Conservation (phyloP, 2,888 invertebrate species). For the Eubasilissa splendida region DNA sequence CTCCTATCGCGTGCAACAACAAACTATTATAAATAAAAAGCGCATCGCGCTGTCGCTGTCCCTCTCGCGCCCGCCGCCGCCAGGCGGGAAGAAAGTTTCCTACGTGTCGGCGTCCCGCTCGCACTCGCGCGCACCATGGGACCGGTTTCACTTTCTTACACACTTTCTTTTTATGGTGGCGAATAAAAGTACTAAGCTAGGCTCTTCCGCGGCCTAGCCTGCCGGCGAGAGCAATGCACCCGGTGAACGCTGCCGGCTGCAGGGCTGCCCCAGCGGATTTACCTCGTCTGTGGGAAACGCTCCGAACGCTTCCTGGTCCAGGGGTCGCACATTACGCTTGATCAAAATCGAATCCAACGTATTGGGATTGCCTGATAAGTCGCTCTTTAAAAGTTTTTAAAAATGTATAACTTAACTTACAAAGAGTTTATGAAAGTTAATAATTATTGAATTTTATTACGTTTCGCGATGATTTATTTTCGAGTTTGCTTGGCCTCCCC, state of each 20-base stretch:
- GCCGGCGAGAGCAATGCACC: conserved; percentile 8
- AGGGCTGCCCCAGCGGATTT: background rate
- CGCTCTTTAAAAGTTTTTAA: too few species aligned
- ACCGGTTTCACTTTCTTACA: conserved; percentile 38
- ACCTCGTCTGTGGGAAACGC: too few species aligned
- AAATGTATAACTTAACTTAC: too few species aligned
- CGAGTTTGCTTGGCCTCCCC: too few species aligned
- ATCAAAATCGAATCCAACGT: too few species aligned
- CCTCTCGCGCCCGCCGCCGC: background rate
- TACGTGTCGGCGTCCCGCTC: background rate
- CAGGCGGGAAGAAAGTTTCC: conserved; percentile 30
- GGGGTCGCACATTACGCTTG: too few species aligned
- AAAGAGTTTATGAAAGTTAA: too few species aligned
- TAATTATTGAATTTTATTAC: too few species aligned
- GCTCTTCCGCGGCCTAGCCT: background rate
- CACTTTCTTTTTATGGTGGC: conserved; percentile 41
- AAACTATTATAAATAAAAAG: conserved; percentile 9
- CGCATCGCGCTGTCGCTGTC: conserved; percentile 15
- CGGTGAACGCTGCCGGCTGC: background rate
- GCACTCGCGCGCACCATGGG: background rate
- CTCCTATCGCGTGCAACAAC: conserved; percentile 36
- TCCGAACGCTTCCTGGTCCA: too few species aligned
- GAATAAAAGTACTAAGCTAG: background rate
- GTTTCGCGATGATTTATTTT: too few species aligned
- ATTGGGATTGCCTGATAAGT: too few species aligned